Conservation (phyloP, 2,797 vertebrate genomes). For the Tenualosa thibaudeaui region DNA sequence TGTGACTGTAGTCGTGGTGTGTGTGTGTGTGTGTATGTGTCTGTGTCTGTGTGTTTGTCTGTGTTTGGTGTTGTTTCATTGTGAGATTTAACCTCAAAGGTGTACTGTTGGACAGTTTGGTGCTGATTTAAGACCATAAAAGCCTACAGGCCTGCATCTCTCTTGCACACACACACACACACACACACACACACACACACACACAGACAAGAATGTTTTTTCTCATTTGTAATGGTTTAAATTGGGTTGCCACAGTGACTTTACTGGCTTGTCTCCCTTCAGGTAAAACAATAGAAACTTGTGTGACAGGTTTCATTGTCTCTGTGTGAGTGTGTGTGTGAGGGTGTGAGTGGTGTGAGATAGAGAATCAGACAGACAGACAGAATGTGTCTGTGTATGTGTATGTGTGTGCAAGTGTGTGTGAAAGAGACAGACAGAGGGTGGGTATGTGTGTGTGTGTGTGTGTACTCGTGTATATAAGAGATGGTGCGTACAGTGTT, state of each 20-base stretch:
- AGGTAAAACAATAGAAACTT: slow-evolving; percentile 19
- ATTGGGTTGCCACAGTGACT: neutral
- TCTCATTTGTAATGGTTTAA: neutral
- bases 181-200: slow-evolving; percentile 9
- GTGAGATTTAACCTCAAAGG: too few species aligned
- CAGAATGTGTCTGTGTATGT: neutral
- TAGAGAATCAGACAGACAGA: neutral
- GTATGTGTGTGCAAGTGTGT: neutral
- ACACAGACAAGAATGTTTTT: slow-evolving; percentile 6
- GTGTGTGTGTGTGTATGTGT: too few species aligned
- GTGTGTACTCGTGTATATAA: neutral
- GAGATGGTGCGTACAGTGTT: neutral
- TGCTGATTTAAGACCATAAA: too few species aligned
- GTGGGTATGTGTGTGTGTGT: neutral
- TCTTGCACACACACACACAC: too few species aligned
- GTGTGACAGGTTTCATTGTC: slow-evolving; percentile 22
- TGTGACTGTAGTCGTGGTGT: too few species aligned
- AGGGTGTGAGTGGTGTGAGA: neutral
- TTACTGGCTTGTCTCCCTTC: slow-evolving; percentile 40
- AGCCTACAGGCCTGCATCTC: too few species aligned
- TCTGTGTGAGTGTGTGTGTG: neutral
- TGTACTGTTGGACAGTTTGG: too few species aligned
- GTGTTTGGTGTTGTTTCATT: too few species aligned
- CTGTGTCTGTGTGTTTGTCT: too few species aligned
- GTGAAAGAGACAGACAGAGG: neutral